These are phyloP conservation scores for Bombus waltoni DNA, from an alignment of 1,140 invertebrate genomes.

Conservation along the genomic window DNA sequence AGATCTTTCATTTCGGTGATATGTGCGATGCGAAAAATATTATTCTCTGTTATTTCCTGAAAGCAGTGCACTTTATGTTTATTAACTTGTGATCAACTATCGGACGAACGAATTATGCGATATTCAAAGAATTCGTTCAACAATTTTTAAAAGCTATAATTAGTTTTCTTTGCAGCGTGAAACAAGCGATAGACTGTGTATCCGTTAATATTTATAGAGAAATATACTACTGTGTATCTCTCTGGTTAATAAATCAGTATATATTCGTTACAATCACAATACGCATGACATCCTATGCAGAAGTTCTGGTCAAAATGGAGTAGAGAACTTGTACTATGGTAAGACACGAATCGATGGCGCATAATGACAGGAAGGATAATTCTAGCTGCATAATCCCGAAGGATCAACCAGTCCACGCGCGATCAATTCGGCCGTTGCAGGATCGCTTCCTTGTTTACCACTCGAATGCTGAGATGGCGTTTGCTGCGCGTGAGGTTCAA, in stretches of 20 bases:
- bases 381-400: conserved; percentile 85
- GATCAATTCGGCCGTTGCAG: conserved; percentile 85
- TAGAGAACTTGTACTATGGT: conserved; percentile 76
- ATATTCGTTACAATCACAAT: conserved; percentile 73
- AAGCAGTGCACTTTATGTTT: not conserved
- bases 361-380: conserved; percentile 66
- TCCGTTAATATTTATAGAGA: not conserved
- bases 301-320: conserved; percentile 58
- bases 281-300: conserved; percentile 64
- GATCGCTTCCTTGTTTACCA: conserved; percentile 80
- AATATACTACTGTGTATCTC: conserved; percentile 58
- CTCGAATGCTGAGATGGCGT: conserved; percentile 69
- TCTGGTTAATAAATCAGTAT: conserved; percentile 54
- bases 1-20: conserved; percentile 31
- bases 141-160: not conserved
- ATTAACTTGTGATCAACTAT: not conserved
- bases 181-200: not conserved
- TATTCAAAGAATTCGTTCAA: not conserved
- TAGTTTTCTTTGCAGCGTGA: not conserved
- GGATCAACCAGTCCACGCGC: conserved; percentile 86
- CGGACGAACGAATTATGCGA: not conserved
- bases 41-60: not conserved
- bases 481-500: conserved; percentile 83
- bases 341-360: conserved; percentile 77
- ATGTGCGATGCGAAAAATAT: conserved; percentile 48